phyloP scores from a whole-genome alignment of 2,113 vertebrate genomes.

The Engystomops pustulosus region DNA sequence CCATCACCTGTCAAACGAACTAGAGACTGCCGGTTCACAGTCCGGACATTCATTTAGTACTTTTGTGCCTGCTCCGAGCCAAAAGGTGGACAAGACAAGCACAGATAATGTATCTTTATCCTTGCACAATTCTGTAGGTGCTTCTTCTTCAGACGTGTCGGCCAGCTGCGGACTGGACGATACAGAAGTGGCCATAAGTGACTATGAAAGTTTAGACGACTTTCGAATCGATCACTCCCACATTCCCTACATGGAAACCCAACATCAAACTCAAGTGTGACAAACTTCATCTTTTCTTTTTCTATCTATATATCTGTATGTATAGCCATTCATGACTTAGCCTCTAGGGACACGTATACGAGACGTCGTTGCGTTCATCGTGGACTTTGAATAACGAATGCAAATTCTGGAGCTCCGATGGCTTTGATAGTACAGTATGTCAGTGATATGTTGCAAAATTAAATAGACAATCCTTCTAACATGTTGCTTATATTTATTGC shows the following conservation, averaged over 20 bases:
- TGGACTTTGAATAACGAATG: constrained; percentile 13
- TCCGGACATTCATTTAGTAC: constrained; percentile 76
- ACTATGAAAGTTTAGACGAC: constrained; percentile 87
- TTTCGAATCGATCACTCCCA: constrained; percentile 76
- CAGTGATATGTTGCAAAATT: constrained; percentile 61
- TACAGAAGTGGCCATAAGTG: constrained; percentile 83
- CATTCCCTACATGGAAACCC: constrained; percentile 80
- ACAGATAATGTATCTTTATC: constrained; percentile 76
- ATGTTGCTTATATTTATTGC: constrained; percentile 64
- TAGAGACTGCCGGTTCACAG: constrained; percentile 68
- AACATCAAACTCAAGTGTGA: constrained; percentile 97
- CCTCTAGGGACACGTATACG: constrained; percentile 24
- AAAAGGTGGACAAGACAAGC: constrained; percentile 71
- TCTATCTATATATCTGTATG: constrained; percentile 13
- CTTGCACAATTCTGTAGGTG: constrained; percentile 80
- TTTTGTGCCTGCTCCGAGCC: constrained; percentile 71
- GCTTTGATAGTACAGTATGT: constrained; percentile 47
- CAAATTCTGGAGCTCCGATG: constrained; percentile 6
- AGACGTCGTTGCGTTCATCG: neutral
- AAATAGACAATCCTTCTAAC: constrained; percentile 61
- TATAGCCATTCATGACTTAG: constrained; percentile 32
- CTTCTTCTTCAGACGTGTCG: constrained; percentile 85
- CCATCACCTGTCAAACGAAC: constrained; percentile 84
- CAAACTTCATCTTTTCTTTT: neutral
- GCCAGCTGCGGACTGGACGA: constrained; percentile 78